Evolutionary conservation across 2,888 invertebrate species (phyloP), one percentile per base, ranked within the genome.

Genomic region (Lepidochitona cinerea): DNA sequence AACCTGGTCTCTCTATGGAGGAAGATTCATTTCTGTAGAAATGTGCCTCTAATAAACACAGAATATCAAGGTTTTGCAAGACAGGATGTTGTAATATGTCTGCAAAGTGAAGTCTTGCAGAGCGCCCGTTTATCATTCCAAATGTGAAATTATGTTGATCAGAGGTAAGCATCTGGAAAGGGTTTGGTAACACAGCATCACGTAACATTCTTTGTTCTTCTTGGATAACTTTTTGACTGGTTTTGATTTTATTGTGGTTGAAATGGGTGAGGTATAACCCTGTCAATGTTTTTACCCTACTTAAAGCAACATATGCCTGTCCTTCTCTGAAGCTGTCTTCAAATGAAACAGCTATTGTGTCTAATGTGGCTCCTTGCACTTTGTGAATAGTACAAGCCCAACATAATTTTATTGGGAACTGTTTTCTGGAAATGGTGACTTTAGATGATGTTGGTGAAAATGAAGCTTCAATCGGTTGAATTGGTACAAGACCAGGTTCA

Each of bases 281-380:
- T 5, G 68, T n/a, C 12, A 80, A 14, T 49, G 74, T 74, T 72
- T 70, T 78, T 23, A 68, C 70, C 29, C 80, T 72, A 74, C 78
- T 77, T 14, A 80, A 49, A 5, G 77, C 76, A 64, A 81, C 79
- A 74, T 79, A 78, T 29, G 77, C 78, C 32, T 81, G 79, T 3
- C 77, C 79, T 67, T 29, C 53, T 35, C 37, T 29, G 37, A 81
- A 79, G 23, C 6, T 53, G 2, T 68, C 49, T 32, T 79, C 37
- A 73, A 79, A 75, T 1, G 78, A 78, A 9, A 81, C 75, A 23
- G 75, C 75, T 36, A 78, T 59, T 53, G 74, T 67, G 49, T 79
- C 69, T 1, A 76, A 54, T 36, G 78, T 69, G 29, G 69, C 53
- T 4, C 79, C 81, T 53, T 79, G 79, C 3, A 76, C 78, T 69